Evolutionary conservation across 1,140 invertebrate species (phyloP).

Genomic region (Lepidurus arcticus): DNA sequence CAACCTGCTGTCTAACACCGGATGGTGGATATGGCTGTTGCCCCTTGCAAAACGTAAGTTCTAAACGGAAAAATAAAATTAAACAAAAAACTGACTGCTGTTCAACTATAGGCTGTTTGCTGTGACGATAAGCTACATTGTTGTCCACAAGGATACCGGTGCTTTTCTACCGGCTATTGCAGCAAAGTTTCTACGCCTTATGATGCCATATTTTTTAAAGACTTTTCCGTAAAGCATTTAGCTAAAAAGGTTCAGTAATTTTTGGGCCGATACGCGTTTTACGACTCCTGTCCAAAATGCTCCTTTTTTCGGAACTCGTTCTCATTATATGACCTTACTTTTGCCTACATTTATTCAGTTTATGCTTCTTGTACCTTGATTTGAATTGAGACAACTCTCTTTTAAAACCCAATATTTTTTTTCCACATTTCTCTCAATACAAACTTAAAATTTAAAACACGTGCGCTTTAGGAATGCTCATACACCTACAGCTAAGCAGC

Average conservation of each 20-base stretch:
- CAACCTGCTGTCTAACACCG: constrained; percentile 38
- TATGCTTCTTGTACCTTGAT: too few species aligned
- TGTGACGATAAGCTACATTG: constrained; percentile 40
- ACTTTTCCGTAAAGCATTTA: neutral
- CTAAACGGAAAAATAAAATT: neutral
- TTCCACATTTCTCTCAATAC: neutral
- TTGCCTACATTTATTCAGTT: too few species aligned
- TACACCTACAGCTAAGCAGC: constrained; percentile 1
- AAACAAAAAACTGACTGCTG: neutral
- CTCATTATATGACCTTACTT: too few species aligned
- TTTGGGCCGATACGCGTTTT: too few species aligned
- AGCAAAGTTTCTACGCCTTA: neutral
- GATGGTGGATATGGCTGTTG: constrained; percentile 39
- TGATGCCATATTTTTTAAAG: neutral
- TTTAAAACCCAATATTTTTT: constrained; percentile 16
- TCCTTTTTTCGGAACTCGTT: too few species aligned
- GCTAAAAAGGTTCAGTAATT: neutral
- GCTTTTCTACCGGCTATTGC: constrained; percentile 34
- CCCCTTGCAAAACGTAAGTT: constrained; percentile 36
- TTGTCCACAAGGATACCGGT: constrained; percentile 39
- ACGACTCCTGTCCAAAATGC: too few species aligned
- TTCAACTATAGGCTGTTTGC: constrained; percentile 36
- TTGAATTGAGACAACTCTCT: neutral
- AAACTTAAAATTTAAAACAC: neutral
- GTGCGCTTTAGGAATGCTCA: neutral